Evolutionary conservation across 1,140 invertebrate genomes (phyloP).

Genomic region (Trissolcus basalis): DNA sequence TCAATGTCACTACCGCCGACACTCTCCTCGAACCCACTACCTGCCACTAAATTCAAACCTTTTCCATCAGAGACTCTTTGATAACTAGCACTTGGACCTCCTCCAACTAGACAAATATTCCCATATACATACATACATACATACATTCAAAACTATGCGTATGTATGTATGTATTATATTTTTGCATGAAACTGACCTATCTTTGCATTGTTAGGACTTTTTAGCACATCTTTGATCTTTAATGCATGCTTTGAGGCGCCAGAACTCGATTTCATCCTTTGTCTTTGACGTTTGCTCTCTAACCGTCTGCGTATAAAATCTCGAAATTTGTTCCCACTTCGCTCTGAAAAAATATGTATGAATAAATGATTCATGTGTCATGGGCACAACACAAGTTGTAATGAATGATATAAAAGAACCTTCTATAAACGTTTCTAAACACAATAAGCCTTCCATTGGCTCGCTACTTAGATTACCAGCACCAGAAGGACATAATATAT

Average conservation of each 20-base stretch:
- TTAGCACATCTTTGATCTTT: slow-evolving; percentile 67
- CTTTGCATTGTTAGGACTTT: slow-evolving; percentile 66
- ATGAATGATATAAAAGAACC: slow-evolving; percentile 31
- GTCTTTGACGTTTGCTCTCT: slow-evolving; percentile 78
- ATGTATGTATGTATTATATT: too few species aligned
- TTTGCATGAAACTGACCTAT: slow-evolving; percentile 62
- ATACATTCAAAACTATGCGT: too few species aligned
- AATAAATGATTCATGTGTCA: too few species aligned
- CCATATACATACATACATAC: too few species aligned
- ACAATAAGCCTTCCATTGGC: slow-evolving; percentile 46
- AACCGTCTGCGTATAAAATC: slow-evolving; percentile 78
- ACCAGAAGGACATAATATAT: slow-evolving; percentile 73
- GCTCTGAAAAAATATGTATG: too few species aligned
- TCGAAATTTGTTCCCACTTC: slow-evolving; percentile 77
- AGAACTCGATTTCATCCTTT: slow-evolving; percentile 70
- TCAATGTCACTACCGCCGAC: slow-evolving; percentile 80
- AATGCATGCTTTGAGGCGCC: slow-evolving; percentile 68
- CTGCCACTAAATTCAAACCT: slow-evolving; percentile 41
- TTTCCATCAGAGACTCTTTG: slow-evolving; percentile 63
- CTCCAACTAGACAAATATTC: slow-evolving; percentile 54
- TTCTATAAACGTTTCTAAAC: slow-evolving; percentile 60
- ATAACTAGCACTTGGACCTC: slow-evolving; percentile 62
- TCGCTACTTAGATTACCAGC: slow-evolving; percentile 73
- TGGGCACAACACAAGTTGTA: too few species aligned
- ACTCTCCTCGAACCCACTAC: slow-evolving; percentile 72